Evolutionary conservation across 30 jellyfish, hydroid and myxozoan genomes (phyloP).

Genomic region (Cassiopea xamachana): DNA sequence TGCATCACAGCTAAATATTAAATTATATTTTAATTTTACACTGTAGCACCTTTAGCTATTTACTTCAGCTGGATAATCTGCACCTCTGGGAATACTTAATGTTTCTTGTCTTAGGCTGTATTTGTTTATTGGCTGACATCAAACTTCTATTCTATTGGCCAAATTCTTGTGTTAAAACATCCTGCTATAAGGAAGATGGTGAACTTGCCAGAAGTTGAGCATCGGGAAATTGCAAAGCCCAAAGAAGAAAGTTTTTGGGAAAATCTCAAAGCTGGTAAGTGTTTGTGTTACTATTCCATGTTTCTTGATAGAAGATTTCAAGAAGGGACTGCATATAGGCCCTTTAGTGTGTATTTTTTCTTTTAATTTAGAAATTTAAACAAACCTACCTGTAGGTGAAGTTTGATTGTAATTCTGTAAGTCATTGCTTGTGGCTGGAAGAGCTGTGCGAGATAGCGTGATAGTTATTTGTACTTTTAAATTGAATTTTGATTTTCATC

Average conservation of each 20-base stretch:
- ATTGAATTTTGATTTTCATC: no score
- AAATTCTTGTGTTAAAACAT: conserved; percentile 67
- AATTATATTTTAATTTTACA: no score
- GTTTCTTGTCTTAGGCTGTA: conserved; percentile 66
- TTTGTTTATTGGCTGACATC: conserved; percentile 95
- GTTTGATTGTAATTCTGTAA: no score
- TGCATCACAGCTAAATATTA: no score
- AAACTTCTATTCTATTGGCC: conserved; percentile 79
- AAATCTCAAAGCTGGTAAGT: conserved; percentile 91
- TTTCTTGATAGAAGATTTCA: not conserved
- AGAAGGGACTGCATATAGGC: not conserved
- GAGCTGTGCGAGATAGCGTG: no score
- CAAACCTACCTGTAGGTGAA: no score
- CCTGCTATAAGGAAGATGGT: conserved; percentile 69
- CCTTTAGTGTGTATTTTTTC: not conserved
- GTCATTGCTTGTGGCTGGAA: no score
- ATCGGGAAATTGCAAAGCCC: conserved; percentile 15
- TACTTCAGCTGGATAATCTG: no score
- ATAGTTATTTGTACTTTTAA: no score
- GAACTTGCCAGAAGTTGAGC: conserved; percentile 79
- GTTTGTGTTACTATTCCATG: not conserved
- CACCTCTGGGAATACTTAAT: not conserved
- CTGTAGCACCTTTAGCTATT: no score
- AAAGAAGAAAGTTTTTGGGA: conserved; percentile 80
- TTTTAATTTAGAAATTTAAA: no score